Evolutionary conservation across 2,113 vertebrate species (phyloP), one percentile per base, ranked within the genome.

Genomic region (Saccopteryx bilineata): DNA sequence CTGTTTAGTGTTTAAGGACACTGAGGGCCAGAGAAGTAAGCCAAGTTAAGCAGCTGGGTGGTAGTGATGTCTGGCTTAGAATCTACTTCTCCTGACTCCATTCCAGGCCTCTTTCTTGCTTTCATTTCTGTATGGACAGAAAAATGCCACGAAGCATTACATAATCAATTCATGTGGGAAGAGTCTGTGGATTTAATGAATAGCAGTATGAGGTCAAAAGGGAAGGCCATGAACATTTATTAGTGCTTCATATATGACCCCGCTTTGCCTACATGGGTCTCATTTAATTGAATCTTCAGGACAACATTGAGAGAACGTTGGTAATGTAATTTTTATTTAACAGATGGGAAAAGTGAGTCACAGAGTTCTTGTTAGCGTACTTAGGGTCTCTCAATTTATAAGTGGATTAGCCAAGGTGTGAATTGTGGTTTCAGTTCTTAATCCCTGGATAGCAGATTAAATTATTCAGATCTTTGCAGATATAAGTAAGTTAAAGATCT

Each of bases 371-470:
- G 15, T 56, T 48, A 28, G 84, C 26, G 85, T 87, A 33, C 39
- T 2, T n/a, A 50, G 23, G 10, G 6, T 50, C 46, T 61, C 21
- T 52, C 26, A 39, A 6, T 50, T 91, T 92, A 46, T 69, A 69
- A 54, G 61, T 33, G 58, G 21, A 50, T 74, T 82, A 63, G 52
- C 71, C 31, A 39, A 61, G 17, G 60, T 21, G 7, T 61, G 31
- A 96, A 92, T 24, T 83, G 5, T 69, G 46, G 94, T 86, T 18
- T 76, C 28, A 39, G 56, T 86, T 92, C 39, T 74, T 92, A 39
- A 93, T 85, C 76, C 11, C 33, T 88, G 68, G 66, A 52, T 79
- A 68, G 56, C 33, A 93, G 86, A 88, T 52, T 74, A 93, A 74
- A 78, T 56, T 50, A 9, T 33, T 71, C 9, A 66, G 31, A 18